Evolutionary conservation across 2,888 invertebrate species (phyloP), one percentile per base, ranked within the genome.

Genomic region (Exocentrus adspersus): DNA sequence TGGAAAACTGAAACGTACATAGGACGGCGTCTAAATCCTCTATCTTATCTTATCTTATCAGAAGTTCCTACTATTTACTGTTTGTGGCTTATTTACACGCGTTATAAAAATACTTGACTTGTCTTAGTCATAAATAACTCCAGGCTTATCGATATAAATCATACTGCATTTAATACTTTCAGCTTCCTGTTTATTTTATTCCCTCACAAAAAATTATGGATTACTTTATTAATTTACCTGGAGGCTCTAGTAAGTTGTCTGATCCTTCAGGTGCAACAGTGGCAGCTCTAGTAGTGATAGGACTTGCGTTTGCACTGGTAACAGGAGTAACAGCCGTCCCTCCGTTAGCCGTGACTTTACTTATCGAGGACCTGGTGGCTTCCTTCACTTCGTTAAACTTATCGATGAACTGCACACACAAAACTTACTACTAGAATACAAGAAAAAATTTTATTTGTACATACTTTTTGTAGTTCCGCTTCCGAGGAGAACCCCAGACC

Each of bases 321-420:
- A 93, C 92, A 2, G 94, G 94, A 24, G 94, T 94, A 45, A 90
- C 92, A 0, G 90, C 92, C 46, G 81, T 67, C 67, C 81, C 83
- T 16, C 85, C 88, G 78, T 88, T 88, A 21, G 86, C 85, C 20
- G 87, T 84, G 12, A 87, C 86, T 79, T 90, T 90, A 61, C 87
- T 86, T 71, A 87, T 87, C 60, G 90, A 89, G 78, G 87, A 86
- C 77, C 92, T 90, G 10, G 97, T 97, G 41, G 97, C 93, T 82
- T 97, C 97, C 82, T 97, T 97, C 20, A 98, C 96, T 83, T 98
- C 97, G 86, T 97, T 95, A 84, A 98, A 98, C 84, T 98, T 97
- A 83, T 98, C 97, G 76, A 97, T 96, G 85, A 98, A 98, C 94
- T 95, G 71, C n/a, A n/a, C n/a, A n/a, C n/a, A n/a, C n/a, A n/a